Evolutionary conservation across 1,140 invertebrate genomes (phyloP).

Genomic region (Cydia strobilella): DNA sequence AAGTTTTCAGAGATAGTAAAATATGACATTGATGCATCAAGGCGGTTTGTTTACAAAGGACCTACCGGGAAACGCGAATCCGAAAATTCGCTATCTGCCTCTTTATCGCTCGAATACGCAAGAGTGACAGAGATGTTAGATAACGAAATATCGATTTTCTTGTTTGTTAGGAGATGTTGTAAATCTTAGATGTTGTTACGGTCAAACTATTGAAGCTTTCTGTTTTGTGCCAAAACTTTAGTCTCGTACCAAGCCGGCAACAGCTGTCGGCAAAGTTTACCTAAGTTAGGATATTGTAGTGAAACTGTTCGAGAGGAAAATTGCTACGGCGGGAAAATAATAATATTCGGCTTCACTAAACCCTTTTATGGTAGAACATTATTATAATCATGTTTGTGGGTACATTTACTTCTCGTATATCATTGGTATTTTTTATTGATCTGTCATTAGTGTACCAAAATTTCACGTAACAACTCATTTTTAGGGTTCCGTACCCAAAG

Average conservation of each 20-base stretch:
- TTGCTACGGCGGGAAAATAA: slow-evolving; percentile 16
- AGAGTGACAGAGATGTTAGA: too few relatives aligned
- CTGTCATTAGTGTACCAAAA: not conserved
- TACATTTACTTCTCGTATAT: too few relatives aligned
- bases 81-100: too few relatives aligned
- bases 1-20: too few relatives aligned
- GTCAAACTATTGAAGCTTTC: slow-evolving; percentile 16
- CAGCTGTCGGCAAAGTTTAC: slow-evolving; percentile 19
- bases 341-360: slow-evolving; percentile 13
- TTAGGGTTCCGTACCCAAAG: too few relatives aligned
- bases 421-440: not conserved
- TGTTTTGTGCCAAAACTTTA: slow-evolving; percentile 27
- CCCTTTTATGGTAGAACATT: slow-evolving; percentile 3
- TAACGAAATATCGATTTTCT: too few relatives aligned
- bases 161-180: not conserved
- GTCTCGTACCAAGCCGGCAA: slow-evolving; percentile 4
- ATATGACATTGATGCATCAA: too few relatives aligned
- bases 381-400: not conserved
- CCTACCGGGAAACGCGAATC: too few relatives aligned
- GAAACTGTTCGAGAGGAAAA: slow-evolving; percentile 24
- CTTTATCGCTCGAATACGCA: too few relatives aligned
- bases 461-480: not conserved
- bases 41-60: too few relatives aligned
- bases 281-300: slow-evolving; percentile 25
- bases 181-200: slow-evolving; percentile 2